A percentile compares a stretch with the other conserved stretches of the same genome.
Evolutionary conservation across 1,140 invertebrate species (phyloP).

Genomic region (Pseudobourletiella spinata): DNA sequence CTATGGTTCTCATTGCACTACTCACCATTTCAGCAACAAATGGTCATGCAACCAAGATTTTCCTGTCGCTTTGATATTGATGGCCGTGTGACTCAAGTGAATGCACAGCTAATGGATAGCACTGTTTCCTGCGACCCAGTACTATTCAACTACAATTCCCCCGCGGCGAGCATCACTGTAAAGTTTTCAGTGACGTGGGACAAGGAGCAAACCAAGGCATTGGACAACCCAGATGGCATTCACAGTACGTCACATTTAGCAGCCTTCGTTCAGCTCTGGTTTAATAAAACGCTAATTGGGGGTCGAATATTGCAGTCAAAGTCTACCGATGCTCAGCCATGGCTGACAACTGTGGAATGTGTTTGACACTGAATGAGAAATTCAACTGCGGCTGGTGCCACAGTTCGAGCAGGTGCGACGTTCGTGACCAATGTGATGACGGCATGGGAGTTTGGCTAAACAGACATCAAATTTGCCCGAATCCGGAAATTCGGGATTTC

Average conservation of each 20-base stretch:
- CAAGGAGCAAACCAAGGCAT: constrained; percentile 65
- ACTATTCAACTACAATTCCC: constrained; percentile 83
- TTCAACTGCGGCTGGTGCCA: constrained; percentile 93
- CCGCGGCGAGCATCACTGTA: constrained; percentile 80
- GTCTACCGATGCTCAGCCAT: constrained; percentile 87
- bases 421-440: constrained; percentile 75
- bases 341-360: constrained; percentile 93
- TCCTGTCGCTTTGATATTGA: constrained; percentile 95
- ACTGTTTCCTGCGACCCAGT: constrained; percentile 89
- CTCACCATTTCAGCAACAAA: constrained; percentile 60
- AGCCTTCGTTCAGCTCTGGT: too few relatives aligned
- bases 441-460: constrained; percentile 75
- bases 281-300: too few relatives aligned
- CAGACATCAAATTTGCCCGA: constrained; percentile 81
- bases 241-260: constrained; percentile 59
- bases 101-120: constrained; percentile 78
- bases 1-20: too few relatives aligned
- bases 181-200: constrained; percentile 93
- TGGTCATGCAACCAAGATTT: constrained; percentile 86
- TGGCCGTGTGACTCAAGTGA: constrained; percentile 80
- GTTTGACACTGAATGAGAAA: constrained; percentile 77
- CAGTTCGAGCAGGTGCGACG: constrained; percentile 78
- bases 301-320: too few relatives aligned
- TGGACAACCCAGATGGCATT: constrained; percentile 91
- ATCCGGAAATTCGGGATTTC: constrained; percentile 75